Base-by-base conservation (phyloP, 2,888 invertebrate species). In the Colletes collaris region DNA sequence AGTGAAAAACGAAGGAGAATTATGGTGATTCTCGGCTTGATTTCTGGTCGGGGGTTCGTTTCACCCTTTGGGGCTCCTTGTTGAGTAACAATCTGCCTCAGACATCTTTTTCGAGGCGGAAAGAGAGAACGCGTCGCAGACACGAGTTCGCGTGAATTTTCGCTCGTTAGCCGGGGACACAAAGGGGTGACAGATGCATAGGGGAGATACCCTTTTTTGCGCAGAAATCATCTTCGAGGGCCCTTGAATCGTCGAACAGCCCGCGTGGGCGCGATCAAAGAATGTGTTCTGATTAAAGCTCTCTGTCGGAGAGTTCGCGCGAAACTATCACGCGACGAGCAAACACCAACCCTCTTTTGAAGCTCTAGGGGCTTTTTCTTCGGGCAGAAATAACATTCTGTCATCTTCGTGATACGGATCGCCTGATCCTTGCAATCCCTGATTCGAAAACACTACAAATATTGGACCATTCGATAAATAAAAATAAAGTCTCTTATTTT, bases 91-190 rank as follows among this genome's bases (percentile, higher is more conserved):
- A 56, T 66, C 78, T 50, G 19, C 59, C 60, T 60, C 64, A 67
- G 73, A 75, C 74, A 77, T 84, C 72, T 74, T 72, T 58, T 67
- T 49, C 4, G 5, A n/a, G 50, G 3, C 3, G 8, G 49, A 49
- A 8, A 8, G 72, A 65, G 58, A 68, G 49, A 74, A 60, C 68
- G 56, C 55, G 76, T 52, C 19, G 71, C 66, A 76, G 72, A 76
- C 82, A 72, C 72, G 79, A 69, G 75, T 70, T 84, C 82, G 75
- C 82, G 64, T 70, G 85, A 84, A 82, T 84, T 81, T 82, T 75
- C 85, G 77, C 84, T 84, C 85, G 82, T 84, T 84, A 84, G 75
- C 64, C 44, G 60, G 60, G 19, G 19, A 46, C 72, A 84, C 82
- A 84, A 84, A 84, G 82, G 37, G 64, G 44, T 66, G 71, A 67